phyloP scores from a whole-genome alignment of 2,797 vertebrate species.

The Tragelaphus eurycerus region DNA sequence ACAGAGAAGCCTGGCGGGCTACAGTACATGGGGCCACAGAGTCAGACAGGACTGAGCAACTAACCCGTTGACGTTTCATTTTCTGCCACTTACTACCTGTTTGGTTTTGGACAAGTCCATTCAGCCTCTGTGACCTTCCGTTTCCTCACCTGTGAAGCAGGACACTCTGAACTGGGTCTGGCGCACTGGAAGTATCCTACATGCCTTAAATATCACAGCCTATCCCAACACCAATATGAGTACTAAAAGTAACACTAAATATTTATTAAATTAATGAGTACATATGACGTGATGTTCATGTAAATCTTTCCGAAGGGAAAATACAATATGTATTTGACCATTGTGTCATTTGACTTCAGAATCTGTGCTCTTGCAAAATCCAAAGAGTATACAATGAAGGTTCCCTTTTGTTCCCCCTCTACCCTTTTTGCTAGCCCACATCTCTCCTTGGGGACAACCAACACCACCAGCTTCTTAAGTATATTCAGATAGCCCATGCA shows the following conservation, averaged over 20 bases:
- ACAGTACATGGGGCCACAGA: background rate
- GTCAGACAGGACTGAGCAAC: background rate
- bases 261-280: background rate
- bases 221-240: background rate
- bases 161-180: background rate
- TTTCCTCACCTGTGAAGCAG: background rate
- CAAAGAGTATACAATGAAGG: background rate
- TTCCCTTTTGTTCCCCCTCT: background rate
- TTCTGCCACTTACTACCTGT: background rate
- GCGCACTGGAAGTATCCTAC: background rate
- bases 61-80: background rate
- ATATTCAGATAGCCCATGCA: background rate
- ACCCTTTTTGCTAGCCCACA: background rate
- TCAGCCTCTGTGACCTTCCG: background rate
- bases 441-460: background rate
- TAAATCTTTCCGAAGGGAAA: background rate
- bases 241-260: background rate
- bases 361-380: background rate
- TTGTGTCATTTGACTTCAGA: background rate
- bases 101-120: background rate
- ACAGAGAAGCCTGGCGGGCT: background rate
- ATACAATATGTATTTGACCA: background rate
- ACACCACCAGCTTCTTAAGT: background rate
- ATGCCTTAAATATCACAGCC: background rate
- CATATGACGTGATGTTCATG: too few relatives aligned